Evolutionary conservation across 2,113 vertebrate species (phyloP).

Genomic region (Xenopus borealis): DNA sequence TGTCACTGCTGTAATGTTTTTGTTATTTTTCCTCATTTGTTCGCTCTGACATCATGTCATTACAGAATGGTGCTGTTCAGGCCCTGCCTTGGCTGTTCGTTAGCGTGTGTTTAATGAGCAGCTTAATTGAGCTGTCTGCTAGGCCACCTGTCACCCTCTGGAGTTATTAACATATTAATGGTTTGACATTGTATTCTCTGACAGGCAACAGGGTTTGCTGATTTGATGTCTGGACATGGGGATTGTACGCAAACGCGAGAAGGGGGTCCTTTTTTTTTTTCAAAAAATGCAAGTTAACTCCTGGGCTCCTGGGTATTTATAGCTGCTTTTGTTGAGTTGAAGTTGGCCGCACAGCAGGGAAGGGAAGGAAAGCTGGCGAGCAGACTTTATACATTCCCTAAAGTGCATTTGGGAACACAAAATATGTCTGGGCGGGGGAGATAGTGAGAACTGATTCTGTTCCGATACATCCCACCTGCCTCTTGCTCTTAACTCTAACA

Average conservation of each 20-base stretch:
- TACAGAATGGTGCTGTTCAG: conserved; percentile 91
- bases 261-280: conserved; percentile 60
- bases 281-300: conserved; percentile 72
- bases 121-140: conserved; percentile 99
- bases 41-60: conserved; percentile 96
- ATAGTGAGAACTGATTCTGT: background rate
- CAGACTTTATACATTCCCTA: conserved; percentile 32
- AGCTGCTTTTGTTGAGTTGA: conserved; percentile 49
- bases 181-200: conserved; percentile 95
- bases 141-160: conserved; percentile 97
- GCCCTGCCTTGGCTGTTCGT: conserved; percentile 91
- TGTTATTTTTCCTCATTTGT: conserved; percentile 94
- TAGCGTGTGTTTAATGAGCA: conserved; percentile 99
- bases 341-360: conserved; percentile 55
- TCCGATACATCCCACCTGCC: background rate
- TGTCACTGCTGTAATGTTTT: conserved; percentile 86
- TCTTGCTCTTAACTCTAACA: background rate
- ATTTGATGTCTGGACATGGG: conserved; percentile 83
- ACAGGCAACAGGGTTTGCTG: conserved; percentile 86
- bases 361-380: conserved; percentile 46
- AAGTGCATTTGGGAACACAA: conserved; percentile 28
- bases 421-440: conserved; percentile 38
- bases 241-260: conserved; percentile 79
- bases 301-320: conserved; percentile 67
- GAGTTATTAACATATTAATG: conserved; percentile 99